Evolutionary conservation across 2,888 invertebrate species (phyloP), one percentile per base, ranked within the genome.

Genomic region (Diogma glabrata): DNA sequence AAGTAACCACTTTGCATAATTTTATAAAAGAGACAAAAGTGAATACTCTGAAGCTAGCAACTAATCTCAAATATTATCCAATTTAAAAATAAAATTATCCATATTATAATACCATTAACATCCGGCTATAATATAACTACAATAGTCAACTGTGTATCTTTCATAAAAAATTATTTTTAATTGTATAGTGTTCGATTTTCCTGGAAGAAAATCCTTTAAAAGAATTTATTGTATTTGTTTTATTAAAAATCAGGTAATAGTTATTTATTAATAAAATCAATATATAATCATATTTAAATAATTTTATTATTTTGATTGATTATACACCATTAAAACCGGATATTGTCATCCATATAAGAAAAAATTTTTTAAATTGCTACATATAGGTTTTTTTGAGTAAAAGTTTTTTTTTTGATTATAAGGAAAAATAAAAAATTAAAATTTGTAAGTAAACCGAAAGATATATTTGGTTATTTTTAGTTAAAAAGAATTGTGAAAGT

Each of bases 141-240:
- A 28, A 26, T 19, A 47, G 47, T 47, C 47, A 47, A 26, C 28
- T 47, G 49, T 33, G 24, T 24, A 30, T 33, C 33, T 48, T 23
- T 48, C n/a, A n/a, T n/a, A n/a, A n/a, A n/a, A n/a, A n/a, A n/a
- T n/a, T n/a, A n/a, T n/a, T n/a, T n/a, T n/a, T n/a, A n/a, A 43
- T 43, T 43, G 43, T 48, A 48, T 48, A 48, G 30, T 48, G 48
- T 48, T 48, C 48, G 48, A 48, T 48, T 48, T 48, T 48, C 48
- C 48, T 33, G 48, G 48, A 48, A 30, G 48, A 48, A 48, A 48
- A 48, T 48, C 48, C 33, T 26, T 43, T 43, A 24, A 46, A 46
- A 46, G 33, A 19, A 33, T 48, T 48, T 48, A 48, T 33, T 30
- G 22, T 48, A 48, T 47, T 48, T 30, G 30, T 48, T 48, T 48